A percentile compares a stretch with the other conserved stretches of the same genome.
phyloP scores from a whole-genome alignment of 2,113 vertebrate genomes.

The Sturnira hondurensis region DNA sequence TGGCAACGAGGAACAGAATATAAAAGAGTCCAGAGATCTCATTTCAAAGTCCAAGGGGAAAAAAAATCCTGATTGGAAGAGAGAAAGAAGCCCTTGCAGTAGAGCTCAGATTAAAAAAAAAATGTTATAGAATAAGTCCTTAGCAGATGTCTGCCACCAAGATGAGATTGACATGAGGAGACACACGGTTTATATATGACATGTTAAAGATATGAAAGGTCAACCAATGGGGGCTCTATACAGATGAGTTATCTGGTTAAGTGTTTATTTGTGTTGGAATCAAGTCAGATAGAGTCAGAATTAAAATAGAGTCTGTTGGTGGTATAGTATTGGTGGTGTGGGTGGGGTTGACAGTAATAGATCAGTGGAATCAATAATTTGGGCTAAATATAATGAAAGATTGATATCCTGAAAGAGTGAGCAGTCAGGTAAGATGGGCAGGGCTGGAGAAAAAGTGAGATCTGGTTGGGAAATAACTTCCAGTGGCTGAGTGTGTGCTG shows the following conservation, averaged over 20 bases:
- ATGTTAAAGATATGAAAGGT: not conserved
- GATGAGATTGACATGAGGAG: not conserved
- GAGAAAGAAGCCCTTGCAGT: not conserved
- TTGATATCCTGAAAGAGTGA: not conserved
- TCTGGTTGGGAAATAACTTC: not conserved
- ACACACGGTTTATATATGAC: not conserved
- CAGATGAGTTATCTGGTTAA: not conserved
- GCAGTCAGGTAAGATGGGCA: too few relatives aligned
- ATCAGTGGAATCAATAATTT: not conserved
- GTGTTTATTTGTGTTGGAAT: not conserved
- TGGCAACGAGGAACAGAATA: not conserved
- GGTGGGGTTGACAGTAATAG: not conserved
- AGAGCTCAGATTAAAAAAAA: not conserved
- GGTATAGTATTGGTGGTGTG: not conserved
- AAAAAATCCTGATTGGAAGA: not conserved
- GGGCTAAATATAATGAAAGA: not conserved
- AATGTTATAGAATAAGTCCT: not conserved
- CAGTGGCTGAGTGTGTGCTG: not conserved
- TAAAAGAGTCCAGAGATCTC: not conserved
- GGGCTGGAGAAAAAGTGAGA: not conserved
- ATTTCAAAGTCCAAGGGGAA: not conserved
- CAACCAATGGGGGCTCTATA: not conserved
- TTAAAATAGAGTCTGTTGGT: not conserved
- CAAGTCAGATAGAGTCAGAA: not conserved
- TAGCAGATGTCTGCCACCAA: not conserved